Conservation (phyloP, 2,888 invertebrate species). For the Automeris io region DNA sequence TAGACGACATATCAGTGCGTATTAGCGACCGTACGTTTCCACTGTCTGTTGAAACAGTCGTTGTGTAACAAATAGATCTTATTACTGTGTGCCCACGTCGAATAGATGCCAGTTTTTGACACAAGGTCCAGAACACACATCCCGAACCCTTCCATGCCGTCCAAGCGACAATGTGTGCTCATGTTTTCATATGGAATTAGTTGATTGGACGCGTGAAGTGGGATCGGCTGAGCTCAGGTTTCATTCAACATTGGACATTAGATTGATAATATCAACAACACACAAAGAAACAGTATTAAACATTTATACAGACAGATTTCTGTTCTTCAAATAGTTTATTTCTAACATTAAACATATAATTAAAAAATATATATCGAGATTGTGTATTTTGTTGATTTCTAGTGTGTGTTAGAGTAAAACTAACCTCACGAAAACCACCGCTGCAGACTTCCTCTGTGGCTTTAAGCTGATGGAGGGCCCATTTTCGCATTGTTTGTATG, state of each 20-base stretch:
- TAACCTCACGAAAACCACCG: too few relatives aligned
- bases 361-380: too few relatives aligned
- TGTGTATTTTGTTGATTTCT: too few relatives aligned
- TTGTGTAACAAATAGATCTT: constrained; percentile 36
- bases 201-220: constrained; percentile 6
- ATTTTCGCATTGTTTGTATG: too few relatives aligned
- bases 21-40: background rate
- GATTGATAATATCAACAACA: too few relatives aligned
- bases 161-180: constrained; percentile 1
- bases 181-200: constrained; percentile 9
- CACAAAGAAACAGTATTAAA: too few relatives aligned
- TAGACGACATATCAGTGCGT: background rate
- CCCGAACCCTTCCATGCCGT: constrained; percentile 3
- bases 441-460: too few relatives aligned
- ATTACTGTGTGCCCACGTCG: constrained; percentile 17
- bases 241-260: background rate
- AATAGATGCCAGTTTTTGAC: constrained; percentile 4
- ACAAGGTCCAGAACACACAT: background rate
- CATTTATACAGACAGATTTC: too few relatives aligned
- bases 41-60: background rate
- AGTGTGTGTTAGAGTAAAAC: too few relatives aligned
- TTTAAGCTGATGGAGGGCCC: too few relatives aligned
- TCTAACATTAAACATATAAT: too few relatives aligned
- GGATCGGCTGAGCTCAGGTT: background rate
- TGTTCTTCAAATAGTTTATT: too few relatives aligned